Evolutionary conservation across 2,113 vertebrate genomes (phyloP).

Genomic region (Cebidichthys violaceus): DNA sequence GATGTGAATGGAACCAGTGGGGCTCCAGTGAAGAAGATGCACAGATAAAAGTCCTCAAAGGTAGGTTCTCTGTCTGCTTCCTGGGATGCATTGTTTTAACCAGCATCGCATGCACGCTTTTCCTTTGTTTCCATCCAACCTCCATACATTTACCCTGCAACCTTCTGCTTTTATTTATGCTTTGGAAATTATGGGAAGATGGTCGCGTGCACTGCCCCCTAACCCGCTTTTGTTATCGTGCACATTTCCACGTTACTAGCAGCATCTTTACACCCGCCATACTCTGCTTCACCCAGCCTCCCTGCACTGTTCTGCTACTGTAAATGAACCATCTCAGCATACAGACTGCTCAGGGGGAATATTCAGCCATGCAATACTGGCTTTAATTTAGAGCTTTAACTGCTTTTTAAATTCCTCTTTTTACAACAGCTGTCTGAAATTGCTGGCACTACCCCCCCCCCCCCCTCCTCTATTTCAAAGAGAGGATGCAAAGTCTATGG

Average conservation of each 20-base stretch:
- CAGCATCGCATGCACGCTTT: slow-evolving; percentile 32
- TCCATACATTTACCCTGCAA: slow-evolving; percentile 7
- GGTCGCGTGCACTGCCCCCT: neutral
- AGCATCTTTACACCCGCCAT: slow-evolving; percentile 75
- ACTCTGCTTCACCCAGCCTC: slow-evolving; percentile 54
- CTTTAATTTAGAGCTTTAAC: slow-evolving; percentile 4
- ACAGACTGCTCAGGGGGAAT: neutral
- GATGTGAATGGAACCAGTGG: slow-evolving; percentile 48
- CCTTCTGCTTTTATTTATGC: neutral
- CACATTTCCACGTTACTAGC: slow-evolving; percentile 61
- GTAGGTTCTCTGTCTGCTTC: slow-evolving; percentile 61
- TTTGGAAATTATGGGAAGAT: neutral
- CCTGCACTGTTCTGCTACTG: slow-evolving; percentile 34
- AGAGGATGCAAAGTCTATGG: slow-evolving; percentile 1
- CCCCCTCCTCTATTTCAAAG: neutral
- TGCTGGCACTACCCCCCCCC: neutral
- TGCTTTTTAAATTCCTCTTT: slow-evolving; percentile 17
- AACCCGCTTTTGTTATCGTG: slow-evolving; percentile 60
- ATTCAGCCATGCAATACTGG: neutral
- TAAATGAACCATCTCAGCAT: slow-evolving; percentile 18
- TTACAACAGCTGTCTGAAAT: neutral
- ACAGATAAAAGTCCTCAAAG: slow-evolving; percentile 67
- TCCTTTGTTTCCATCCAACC: slow-evolving; percentile 47
- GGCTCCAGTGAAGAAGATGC: slow-evolving; percentile 72
- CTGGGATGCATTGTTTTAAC: slow-evolving; percentile 53